Percentiles rank a stretch among this genome's conserved stretches.
Evolutionary conservation across 2,888 invertebrate species (phyloP).

Genomic region (Eupithecia exiguata): DNA sequence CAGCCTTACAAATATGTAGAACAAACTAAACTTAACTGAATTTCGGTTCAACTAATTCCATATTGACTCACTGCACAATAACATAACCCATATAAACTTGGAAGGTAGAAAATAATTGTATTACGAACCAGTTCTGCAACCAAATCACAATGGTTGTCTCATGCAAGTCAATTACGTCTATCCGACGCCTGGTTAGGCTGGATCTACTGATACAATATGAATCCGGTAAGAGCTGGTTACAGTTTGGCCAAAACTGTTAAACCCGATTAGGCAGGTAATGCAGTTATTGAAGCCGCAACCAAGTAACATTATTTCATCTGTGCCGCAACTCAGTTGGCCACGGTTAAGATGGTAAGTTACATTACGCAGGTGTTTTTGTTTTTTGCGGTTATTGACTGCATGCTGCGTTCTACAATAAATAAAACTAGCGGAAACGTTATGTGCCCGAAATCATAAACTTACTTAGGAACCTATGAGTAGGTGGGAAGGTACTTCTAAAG

Average conservation of each 20-base stretch:
- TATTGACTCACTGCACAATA: slow-evolving; percentile 11
- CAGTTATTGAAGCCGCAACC: too few species aligned
- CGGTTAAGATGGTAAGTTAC: too few species aligned
- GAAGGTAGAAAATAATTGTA: slow-evolving; percentile 49
- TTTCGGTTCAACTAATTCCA: slow-evolving; percentile 2
- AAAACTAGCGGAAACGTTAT: too few species aligned
- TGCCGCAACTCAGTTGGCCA: neutral
- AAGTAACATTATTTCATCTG: too few species aligned
- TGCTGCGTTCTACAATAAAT: too few species aligned
- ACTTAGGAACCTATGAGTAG: too few species aligned
- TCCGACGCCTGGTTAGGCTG: slow-evolving; percentile 76
- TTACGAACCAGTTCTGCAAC: slow-evolving; percentile 54
- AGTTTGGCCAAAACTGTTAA: slow-evolving; percentile 68
- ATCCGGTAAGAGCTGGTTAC: slow-evolving; percentile 68
- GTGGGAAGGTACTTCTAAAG: too few species aligned
- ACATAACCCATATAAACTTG: slow-evolving; percentile 37
- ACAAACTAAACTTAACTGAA: slow-evolving; percentile 1
- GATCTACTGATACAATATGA: slow-evolving; percentile 74
- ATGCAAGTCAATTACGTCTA: slow-evolving; percentile 81
- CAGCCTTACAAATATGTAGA: neutral
- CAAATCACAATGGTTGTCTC: slow-evolving; percentile 78
- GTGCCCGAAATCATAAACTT: too few species aligned
- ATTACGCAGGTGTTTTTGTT: too few species aligned
- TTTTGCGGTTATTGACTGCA: too few species aligned
- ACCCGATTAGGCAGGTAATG: slow-evolving; percentile 70